Evolutionary conservation across 2,888 invertebrate species (phyloP).

Genomic region (Yponomeuta evonymella): DNA sequence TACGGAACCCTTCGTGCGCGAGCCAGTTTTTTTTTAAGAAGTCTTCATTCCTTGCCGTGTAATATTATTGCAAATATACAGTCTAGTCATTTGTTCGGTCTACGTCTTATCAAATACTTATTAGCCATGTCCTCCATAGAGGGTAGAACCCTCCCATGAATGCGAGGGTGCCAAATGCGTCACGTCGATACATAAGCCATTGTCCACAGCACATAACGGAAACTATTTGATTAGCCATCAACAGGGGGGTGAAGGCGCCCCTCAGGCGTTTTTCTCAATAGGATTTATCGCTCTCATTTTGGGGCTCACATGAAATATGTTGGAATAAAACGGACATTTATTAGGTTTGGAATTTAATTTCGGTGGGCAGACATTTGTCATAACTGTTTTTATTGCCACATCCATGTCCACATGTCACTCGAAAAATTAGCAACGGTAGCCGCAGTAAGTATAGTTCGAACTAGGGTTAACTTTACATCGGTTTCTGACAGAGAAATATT

Average conservation of each 20-base stretch:
- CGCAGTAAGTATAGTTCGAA: too few species aligned
- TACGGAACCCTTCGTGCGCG: too few species aligned
- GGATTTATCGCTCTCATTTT: conserved; percentile 22
- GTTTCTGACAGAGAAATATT: too few species aligned
- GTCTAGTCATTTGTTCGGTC: conserved; percentile 20
- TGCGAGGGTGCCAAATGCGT: conserved; percentile 40
- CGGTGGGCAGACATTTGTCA: not conserved
- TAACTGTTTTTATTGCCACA: not conserved
- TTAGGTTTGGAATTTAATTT: conserved; percentile 37
- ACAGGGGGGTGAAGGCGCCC: conserved; percentile 33
- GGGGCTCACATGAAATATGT: conserved; percentile 43
- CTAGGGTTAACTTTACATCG: too few species aligned
- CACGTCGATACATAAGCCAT: conserved; percentile 18
- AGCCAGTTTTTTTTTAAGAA: too few species aligned
- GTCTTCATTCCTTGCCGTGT: too few species aligned
- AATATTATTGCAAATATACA: not conserved
- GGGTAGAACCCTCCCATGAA: conserved; percentile 37
- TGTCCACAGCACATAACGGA: conserved; percentile 41
- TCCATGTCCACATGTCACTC: not conserved
- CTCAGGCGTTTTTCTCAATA: conserved; percentile 19
- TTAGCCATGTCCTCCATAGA: conserved; percentile 50
- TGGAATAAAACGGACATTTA: conserved; percentile 25
- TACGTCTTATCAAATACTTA: conserved; percentile 63
- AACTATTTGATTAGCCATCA: conserved; percentile 66
- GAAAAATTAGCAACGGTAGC: not conserved